phyloP scores from a whole-genome alignment of 2,113 vertebrate genomes.

The Tragelaphus imberbis region DNA sequence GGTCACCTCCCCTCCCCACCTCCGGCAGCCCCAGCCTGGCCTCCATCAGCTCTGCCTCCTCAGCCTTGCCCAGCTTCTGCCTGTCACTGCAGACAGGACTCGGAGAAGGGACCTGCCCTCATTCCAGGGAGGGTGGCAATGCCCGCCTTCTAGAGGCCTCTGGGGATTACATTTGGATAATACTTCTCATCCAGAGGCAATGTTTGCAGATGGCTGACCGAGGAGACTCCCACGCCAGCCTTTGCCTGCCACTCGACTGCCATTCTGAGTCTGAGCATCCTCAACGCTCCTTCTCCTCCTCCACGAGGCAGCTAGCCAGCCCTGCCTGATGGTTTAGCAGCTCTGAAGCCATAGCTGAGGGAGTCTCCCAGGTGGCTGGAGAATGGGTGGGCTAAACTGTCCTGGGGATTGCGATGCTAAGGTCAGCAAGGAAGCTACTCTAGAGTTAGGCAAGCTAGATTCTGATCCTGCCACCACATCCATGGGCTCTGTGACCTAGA shows the following conservation, averaged over 20 bases:
- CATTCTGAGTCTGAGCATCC: background rate
- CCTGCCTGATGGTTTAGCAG: background rate
- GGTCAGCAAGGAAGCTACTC: background rate
- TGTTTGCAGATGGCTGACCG: background rate
- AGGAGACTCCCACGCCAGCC: background rate
- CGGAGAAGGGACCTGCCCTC: background rate
- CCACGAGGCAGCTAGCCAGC: background rate
- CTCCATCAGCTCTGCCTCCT: background rate
- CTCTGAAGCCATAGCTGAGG: background rate
- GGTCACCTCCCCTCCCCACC: background rate
- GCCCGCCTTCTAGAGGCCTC: background rate
- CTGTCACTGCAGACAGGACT: background rate
- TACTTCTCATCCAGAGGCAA: background rate
- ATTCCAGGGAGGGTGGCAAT: background rate
- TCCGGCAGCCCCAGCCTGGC: background rate
- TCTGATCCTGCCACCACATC: background rate
- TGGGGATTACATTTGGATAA: background rate
- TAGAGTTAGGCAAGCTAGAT: background rate
- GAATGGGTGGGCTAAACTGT: background rate
- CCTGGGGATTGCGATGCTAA: fast-evolving
- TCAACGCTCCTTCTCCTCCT: background rate
- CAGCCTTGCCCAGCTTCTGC: background rate
- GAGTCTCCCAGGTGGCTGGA: background rate
- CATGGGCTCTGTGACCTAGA: background rate
- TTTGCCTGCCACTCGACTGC: background rate